phyloP scores from a whole-genome alignment of 2,797 vertebrate genomes.

The Alectoris magna region DNA sequence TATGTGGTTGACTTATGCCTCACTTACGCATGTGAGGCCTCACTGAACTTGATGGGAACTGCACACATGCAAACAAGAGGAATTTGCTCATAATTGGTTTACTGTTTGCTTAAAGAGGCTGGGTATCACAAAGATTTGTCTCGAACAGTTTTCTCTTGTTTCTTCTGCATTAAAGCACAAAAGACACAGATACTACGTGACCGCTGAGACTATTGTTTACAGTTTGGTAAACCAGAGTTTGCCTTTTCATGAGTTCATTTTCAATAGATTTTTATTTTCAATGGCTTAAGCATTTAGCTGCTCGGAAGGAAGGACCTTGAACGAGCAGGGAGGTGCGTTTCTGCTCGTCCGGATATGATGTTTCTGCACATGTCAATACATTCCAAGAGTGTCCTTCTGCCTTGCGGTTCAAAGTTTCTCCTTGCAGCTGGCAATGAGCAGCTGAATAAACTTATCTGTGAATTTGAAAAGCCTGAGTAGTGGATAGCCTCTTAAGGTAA shows the following conservation, averaged over 20 bases:
- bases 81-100: constrained; percentile 47
- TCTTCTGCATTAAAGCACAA: background rate
- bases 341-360: background rate
- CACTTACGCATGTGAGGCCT: constrained; percentile 62
- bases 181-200: background rate
- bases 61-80: constrained; percentile 45
- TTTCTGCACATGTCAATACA: background rate
- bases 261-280: background rate
- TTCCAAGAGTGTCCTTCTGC: constrained; percentile 27
- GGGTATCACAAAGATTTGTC: background rate
- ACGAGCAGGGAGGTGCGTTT: constrained; percentile 29
- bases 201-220: background rate
- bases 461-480: background rate
- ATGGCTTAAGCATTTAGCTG: background rate
- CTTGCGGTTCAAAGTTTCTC: background rate
- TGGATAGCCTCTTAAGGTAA: background rate
- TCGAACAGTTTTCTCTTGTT: background rate
- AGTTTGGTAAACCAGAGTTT: background rate
- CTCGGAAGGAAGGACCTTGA: constrained; percentile 1
- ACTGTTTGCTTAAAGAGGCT: constrained; percentile 34
- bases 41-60: constrained; percentile 59
- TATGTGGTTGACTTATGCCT: constrained; percentile 62
- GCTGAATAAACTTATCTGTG: constrained; percentile 9
- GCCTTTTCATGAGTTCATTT: background rate
- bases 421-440: constrained; percentile 29